Evolutionary conservation across 1,140 invertebrate genomes (phyloP), one percentile per base, ranked within the genome.

Genomic region (Mactra quadrangularis): DNA sequence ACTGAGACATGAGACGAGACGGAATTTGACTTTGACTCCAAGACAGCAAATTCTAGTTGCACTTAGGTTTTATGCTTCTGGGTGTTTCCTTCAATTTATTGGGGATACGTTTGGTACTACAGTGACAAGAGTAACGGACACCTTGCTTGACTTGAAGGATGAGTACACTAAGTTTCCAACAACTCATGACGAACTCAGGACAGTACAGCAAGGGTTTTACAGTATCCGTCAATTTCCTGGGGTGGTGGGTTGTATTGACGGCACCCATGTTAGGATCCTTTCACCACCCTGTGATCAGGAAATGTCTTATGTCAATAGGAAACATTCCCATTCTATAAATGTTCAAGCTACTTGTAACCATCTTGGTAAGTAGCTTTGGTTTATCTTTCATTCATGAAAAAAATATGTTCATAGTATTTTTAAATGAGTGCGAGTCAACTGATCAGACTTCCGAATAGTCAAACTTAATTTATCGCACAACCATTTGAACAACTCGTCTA

Each of bases 261-360:
- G 94, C 0, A 94, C 94, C 82, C 94, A 95, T 86, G 68, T 95
- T 25, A 71, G 86, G 1, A 92, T 92, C 82, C 91, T 94, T 91
- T 81, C 93, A 88, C 81, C 94, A 92, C 7, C 52, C 17, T 27
- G 84, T 91, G 41, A 52, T 38, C 89, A 89, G 82, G 94, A 94
- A 68, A 85, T 88, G 9, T 84, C 90, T 15, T 95, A 90, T 91
- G 94, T 89, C 57, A 95, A 95, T 86, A 94, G 94, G 79, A 95
- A 95, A 77, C 85, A 89, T 29, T 92, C 85, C 62, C 94, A 93
- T 87, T 94, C 93, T 66, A 79, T 84, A 19, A 86, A 84, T 57
- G 70, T 79, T n/a, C 85, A 86, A 33, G 71, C 52, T 25, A 66
- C 78, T 3, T 86, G 85, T 62, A 76, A 84, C 31, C 35, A 77